A percentile compares a stretch with the other conserved stretches of the same genome.
These are phyloP conservation scores for Aleiodes testaceus DNA, from an alignment of 2,888 invertebrate genomes.

Conservation along the genomic window DNA sequence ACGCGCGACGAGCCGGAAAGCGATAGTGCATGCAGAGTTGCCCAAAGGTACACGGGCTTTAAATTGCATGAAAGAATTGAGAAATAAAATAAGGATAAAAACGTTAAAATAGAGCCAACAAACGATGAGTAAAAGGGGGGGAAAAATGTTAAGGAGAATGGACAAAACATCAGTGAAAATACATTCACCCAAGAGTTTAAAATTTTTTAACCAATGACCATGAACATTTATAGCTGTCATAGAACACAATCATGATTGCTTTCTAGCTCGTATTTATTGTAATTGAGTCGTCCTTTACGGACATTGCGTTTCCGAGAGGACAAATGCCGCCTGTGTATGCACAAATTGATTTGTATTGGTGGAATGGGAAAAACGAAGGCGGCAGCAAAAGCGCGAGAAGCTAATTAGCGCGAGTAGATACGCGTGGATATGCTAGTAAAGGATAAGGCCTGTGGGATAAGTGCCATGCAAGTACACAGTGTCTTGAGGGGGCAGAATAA, in stretches of 20 bases:
- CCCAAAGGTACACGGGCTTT: conserved; percentile 5
- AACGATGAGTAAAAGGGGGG: background rate
- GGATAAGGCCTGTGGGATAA: conserved; percentile 4
- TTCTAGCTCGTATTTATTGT: background rate
- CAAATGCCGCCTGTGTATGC: background rate
- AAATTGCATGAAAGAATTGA: background rate
- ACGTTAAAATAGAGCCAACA: background rate
- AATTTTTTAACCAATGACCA: background rate
- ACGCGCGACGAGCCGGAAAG: conserved; percentile 64
- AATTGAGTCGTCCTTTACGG: conserved; percentile 33
- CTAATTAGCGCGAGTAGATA: conserved; percentile 30
- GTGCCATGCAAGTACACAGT: conserved; percentile 20
- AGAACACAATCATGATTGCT: background rate
- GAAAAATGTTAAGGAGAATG: too few species aligned
- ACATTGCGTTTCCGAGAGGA: background rate
- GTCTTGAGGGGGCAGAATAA: conserved; percentile 3
- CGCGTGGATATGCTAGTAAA: conserved; percentile 15
- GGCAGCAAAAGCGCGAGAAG: conserved; percentile 31
- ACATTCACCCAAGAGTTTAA: background rate
- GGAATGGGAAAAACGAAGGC: conserved; percentile 23
- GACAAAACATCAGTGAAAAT: background rate
- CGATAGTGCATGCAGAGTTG: conserved; percentile 55
- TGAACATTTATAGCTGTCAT: background rate
- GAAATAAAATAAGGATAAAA: background rate
- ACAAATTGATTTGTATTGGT: conserved; percentile 2